Evolutionary conservation across 2,888 invertebrate species (phyloP), one percentile per base, ranked within the genome.

Genomic region (Drosophila paucipuncta): DNA sequence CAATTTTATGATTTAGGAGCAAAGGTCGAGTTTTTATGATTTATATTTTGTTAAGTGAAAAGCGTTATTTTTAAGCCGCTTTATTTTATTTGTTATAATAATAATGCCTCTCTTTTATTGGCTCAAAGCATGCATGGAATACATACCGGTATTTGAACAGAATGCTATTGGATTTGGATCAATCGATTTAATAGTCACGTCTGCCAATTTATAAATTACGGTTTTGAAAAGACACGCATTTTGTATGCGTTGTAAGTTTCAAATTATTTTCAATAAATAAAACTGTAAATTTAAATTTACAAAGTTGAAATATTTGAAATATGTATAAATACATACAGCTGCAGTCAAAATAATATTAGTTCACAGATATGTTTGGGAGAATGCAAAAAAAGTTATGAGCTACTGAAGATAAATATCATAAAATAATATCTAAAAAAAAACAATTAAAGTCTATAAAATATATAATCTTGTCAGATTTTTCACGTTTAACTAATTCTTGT

Each of bases 141-240:
- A 4, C 6, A 10, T 25, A n/a, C 6, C 13, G 16, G 11, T 7
- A 47, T 50, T 13, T n/a, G 18, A n/a, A 22, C 22, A 6, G 25
- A 49, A 6, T 9, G 22, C 18, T 13, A 10, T 41, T 25, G 25
- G 13, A 37, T 52, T 41, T 22, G 11, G 52, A 22, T 52, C 33
- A 64, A 52, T 52, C n/a, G 28, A 33, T 35, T 35, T 65, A 28
- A n/a, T 10, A 10, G 65, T n/a, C 65, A 50, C 50, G 31, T 64
- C 16, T 18, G 25, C n/a, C 39, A 50, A 50, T 52, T 66, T 41
- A 11, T n/a, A 39, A 50, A 39, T 39, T 39, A n/a, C n/a, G 33
- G 28, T 0, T 58, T 25, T 59, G 13, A 35, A 28, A 63, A 33
- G 47, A 22, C 13, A 22, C 47, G 7, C 47, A n/a, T 64, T 16